Base-by-base conservation (phyloP, 1,140 invertebrate genomes). In the Gonioctena quinquepunctata region DNA sequence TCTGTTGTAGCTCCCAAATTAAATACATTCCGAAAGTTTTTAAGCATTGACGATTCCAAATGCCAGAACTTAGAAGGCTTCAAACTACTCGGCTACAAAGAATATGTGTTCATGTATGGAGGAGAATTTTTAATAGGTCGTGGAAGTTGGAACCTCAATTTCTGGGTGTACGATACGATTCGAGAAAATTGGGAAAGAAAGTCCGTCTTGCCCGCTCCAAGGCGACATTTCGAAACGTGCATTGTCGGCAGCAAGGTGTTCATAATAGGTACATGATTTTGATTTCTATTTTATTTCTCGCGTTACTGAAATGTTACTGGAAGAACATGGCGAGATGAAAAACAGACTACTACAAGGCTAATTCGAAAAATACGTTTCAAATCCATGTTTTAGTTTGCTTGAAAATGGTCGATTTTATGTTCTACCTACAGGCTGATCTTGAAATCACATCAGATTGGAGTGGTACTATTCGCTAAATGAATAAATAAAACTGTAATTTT, bases 191-290 rank as follows among this genome's bases (percentile, higher is more conserved):
- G 79, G 80, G 63, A 76, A 62, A 61, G 59, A 49, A 76, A 72
- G 68, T 78, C 61, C 42, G 76, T 70, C 49, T 18, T 78, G 18
- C 76, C 77, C 18, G 60, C 57, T 26, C 57, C 52, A 6, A 73
- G 79, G 27, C 68, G 80, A 48, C 77, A 82, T 73, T 82, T 81
- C 68, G 70, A 78, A 60, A 73, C 74, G 5, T 78, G 75, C 21
- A 63, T 79, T 23, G 62, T 69, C 19, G 75, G 71, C 13, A 63
- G 75, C 25, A 67, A 69, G 57, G 26, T 82, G 8, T 81, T 72
- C 63, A 75, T 82, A 21, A 42, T 78, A 11, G 56, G 56, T 59
- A 42, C 11, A n/a, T 42, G 5, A 42, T 42, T n/a, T n/a, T n/a
- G n/a, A n/a, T n/a, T n/a, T n/a, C n/a, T n/a, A n/a, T n/a, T n/a